Conservation (phyloP, 2,797 vertebrate genomes). For the Prunella strophiata region DNA sequence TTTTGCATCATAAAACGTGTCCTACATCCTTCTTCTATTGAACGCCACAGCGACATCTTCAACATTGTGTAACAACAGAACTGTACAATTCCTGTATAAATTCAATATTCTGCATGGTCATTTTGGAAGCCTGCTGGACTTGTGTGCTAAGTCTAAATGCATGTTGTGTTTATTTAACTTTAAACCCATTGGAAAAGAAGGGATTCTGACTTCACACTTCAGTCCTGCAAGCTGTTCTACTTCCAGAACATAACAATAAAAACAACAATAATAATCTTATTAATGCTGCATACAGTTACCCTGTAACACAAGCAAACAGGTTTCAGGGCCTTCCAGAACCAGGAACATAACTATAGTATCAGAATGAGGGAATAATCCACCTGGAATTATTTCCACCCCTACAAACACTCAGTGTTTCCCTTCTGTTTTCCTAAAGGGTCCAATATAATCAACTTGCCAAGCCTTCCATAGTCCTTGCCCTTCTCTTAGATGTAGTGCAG, state of each 20-base stretch:
- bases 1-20: not conserved
- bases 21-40: not conserved
- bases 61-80: not conserved
- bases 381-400: too few species aligned
- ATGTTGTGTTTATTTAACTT: not conserved
- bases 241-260: not conserved
- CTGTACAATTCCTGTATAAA: not conserved
- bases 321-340: not conserved
- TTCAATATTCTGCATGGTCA: not conserved
- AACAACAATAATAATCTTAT: not conserved
- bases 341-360: not conserved
- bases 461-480: too few species aligned
- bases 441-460: too few species aligned
- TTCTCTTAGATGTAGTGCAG: too few species aligned
- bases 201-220: not conserved
- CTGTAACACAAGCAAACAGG: not conserved
- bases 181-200: not conserved
- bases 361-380: not conserved
- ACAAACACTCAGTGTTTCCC: too few species aligned
- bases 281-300: not conserved
- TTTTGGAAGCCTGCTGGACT: not conserved
- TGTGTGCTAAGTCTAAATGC: not conserved
- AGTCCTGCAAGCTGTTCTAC: not conserved
- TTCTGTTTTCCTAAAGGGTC: too few species aligned
- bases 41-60: not conserved